phyloP scores from a whole-genome alignment of 92 coral and sea anemone genomes.

The Hydrozoanthus gracilis region DNA sequence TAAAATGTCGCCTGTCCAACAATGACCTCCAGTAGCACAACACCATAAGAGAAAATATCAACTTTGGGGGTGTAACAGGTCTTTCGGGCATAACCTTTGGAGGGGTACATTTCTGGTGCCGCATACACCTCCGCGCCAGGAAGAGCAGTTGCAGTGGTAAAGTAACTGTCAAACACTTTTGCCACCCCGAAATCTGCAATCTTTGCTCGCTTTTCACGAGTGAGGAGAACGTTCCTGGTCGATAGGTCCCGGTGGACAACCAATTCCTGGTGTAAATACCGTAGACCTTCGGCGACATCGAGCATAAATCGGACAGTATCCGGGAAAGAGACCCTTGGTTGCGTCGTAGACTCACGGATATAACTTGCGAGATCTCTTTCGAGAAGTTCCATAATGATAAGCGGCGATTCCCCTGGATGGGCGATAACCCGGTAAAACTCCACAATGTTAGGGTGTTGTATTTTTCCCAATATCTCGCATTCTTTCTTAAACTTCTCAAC shows the following conservation, averaged over 20 bases:
- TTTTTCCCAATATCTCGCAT: slow-evolving; percentile 58
- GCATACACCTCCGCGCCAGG: slow-evolving; percentile 77
- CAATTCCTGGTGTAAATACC: slow-evolving; percentile 67
- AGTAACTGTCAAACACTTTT: slow-evolving; percentile 72
- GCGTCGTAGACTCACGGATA: slow-evolving; percentile 42
- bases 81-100: slow-evolving; percentile 24
- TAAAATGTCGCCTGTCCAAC: slow-evolving; percentile 70
- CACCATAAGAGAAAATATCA: slow-evolving; percentile 88
- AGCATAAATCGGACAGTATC: slow-evolving; percentile 78
- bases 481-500: slow-evolving; percentile 67
- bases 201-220: slow-evolving; percentile 62
- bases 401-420: slow-evolving; percentile 67
- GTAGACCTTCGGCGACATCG: slow-evolving; percentile 75
- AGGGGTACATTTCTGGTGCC: slow-evolving; percentile 76
- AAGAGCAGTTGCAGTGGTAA: slow-evolving; percentile 69
- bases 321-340: slow-evolving; percentile 61
- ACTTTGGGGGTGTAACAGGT: slow-evolving; percentile 71
- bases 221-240: slow-evolving; percentile 77
- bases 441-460: slow-evolving; percentile 75
- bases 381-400: slow-evolving; percentile 76
- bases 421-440: slow-evolving; percentile 71
- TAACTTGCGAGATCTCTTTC: slow-evolving; percentile 63
- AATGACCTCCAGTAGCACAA: slow-evolving; percentile 75
- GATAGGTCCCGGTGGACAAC: slow-evolving; percentile 86
- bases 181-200: slow-evolving; percentile 86